Evolutionary conservation across 2,113 vertebrate species (phyloP).

Genomic region (Scopus umbretta): DNA sequence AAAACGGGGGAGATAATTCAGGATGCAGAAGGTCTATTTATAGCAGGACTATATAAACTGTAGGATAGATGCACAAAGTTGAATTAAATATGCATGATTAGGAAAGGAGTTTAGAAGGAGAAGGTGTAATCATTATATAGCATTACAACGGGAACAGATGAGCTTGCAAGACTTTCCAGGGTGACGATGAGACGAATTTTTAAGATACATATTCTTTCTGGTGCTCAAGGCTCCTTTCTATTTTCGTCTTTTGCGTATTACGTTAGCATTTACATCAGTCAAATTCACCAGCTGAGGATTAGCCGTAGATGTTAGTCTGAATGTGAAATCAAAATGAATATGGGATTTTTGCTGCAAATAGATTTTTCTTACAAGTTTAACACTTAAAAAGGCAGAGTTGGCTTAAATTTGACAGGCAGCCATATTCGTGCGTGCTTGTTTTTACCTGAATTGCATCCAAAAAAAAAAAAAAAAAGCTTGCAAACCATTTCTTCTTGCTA

Average conservation of each 20-base stretch:
- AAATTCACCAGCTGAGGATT: slow-evolving; percentile 29
- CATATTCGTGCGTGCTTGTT: slow-evolving; percentile 59
- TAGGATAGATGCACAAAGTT: slow-evolving; percentile 58
- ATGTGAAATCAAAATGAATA: slow-evolving; percentile 32
- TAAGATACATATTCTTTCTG: not conserved
- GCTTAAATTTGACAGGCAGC: slow-evolving; percentile 65
- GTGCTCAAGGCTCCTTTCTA: slow-evolving; percentile 36
- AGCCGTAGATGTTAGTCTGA: slow-evolving; percentile 33
- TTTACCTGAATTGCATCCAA: slow-evolving; percentile 65
- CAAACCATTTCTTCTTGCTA: slow-evolving; percentile 59
- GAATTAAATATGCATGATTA: slow-evolving; percentile 53
- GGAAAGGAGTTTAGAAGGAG: slow-evolving; percentile 11
- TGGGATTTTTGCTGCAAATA: slow-evolving; percentile 20
- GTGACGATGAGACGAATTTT: slow-evolving; percentile 31
- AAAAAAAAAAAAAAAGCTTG: slow-evolving; percentile 36
- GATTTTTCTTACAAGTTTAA: slow-evolving; percentile 19
- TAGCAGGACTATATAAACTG: slow-evolving; percentile 50
- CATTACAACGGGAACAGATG: not conserved
- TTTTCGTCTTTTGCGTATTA: slow-evolving; percentile 28
- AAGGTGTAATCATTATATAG: not conserved
- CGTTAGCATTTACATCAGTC: slow-evolving; percentile 43
- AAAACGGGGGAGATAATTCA: not conserved
- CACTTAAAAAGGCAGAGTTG: slow-evolving; percentile 30
- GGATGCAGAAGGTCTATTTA: slow-evolving; percentile 49
- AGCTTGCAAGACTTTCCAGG: not conserved